A percentile compares a stretch with the other conserved stretches of the same genome.
These are phyloP conservation scores for Microtus obscurus DNA, from an alignment of 2,797 vertebrate genomes.

Conservation along the genomic window DNA sequence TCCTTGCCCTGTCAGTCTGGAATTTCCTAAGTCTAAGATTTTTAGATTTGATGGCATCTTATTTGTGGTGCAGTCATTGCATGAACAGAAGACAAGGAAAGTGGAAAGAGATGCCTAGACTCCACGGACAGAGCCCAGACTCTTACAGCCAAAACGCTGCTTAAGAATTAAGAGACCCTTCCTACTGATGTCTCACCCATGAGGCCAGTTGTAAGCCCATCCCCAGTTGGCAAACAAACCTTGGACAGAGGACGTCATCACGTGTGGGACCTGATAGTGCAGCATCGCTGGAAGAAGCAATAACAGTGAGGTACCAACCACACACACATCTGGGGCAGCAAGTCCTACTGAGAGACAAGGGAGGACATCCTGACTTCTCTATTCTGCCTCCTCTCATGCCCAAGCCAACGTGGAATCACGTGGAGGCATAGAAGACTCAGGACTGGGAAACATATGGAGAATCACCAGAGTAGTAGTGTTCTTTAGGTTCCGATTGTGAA, in stretches of 20 bases:
- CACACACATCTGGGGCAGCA: too few relatives aligned
- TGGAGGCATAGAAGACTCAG: not conserved
- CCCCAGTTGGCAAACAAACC: not conserved
- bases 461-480: too few relatives aligned
- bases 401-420: not conserved
- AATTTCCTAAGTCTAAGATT: conserved; percentile 44
- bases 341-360: not conserved
- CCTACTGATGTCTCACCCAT: not conserved
- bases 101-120: not conserved
- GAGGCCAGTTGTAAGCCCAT: not conserved
- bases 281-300: too few relatives aligned
- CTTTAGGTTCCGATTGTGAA: not conserved
- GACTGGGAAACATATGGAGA: not conserved
- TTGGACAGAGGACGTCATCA: not conserved
- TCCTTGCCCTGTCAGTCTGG: not conserved
- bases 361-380: not conserved
- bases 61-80: not conserved
- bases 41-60: not conserved
- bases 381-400: not conserved
- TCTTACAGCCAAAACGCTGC: not conserved
- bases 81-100: not conserved
- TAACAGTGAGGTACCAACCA: not conserved
- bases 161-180: conserved; percentile 28
- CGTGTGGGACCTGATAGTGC: not conserved
- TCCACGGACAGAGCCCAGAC: not conserved